Conservation (phyloP, 2,113 vertebrate genomes). For the Anser brachyrhynchus region DNA sequence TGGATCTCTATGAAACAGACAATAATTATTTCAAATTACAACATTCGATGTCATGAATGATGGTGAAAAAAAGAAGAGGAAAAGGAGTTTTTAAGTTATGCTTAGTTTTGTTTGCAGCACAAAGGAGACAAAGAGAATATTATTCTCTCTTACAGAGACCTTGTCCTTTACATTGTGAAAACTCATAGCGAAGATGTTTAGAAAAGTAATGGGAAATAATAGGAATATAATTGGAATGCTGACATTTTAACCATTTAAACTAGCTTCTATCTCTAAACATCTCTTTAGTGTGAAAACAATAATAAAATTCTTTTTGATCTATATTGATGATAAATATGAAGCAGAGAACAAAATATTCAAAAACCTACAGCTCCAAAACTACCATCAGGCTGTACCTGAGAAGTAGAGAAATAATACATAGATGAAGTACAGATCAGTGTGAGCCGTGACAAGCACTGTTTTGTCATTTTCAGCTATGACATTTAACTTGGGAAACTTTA, state of each 20-base stretch:
- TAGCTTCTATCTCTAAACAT: not conserved
- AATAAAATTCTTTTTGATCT: not conserved
- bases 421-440: not conserved
- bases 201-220: conserved; percentile 16
- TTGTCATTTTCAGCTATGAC: not conserved
- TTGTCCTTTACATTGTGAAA: not conserved
- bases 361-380: not conserved
- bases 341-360: not conserved
- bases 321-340: not conserved
- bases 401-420: not conserved
- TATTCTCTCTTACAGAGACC: not conserved
- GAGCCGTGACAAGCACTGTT: rapidly evolving
- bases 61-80: not conserved
- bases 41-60: not conserved
- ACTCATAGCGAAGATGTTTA: not conserved
- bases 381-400: not conserved
- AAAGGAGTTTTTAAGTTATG: not conserved
- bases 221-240: conserved; percentile 5
- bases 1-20: not conserved
- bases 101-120: not conserved
- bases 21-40: not conserved
- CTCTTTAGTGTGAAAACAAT: not conserved
- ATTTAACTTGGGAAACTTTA: not conserved
- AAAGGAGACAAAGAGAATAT: rapidly evolving
- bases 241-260: conserved; percentile 7